phyloP scores from a whole-genome alignment of 2,888 invertebrate species.

The Tipula lateralis region DNA sequence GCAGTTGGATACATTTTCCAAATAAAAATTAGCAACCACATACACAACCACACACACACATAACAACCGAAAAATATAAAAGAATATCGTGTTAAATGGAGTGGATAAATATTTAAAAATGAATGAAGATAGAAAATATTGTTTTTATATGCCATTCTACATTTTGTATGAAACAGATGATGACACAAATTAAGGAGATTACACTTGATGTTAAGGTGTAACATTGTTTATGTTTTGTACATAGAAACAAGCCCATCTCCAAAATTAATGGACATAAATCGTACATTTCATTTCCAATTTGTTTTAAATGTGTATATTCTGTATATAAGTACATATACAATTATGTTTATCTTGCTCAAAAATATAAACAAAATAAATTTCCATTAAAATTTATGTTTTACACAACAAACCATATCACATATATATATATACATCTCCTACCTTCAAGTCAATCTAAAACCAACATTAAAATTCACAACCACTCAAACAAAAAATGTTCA shows the following conservation, averaged over 20 bases:
- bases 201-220: background rate
- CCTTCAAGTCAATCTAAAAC: background rate
- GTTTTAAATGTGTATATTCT: background rate
- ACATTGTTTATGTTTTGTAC: background rate
- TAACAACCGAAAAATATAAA: background rate
- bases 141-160: background rate
- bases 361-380: too few relatives aligned
- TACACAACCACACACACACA: background rate
- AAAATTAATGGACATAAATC: background rate
- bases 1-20: background rate
- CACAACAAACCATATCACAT: background rate
- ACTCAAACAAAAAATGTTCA: background rate
- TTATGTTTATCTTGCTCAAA: too few relatives aligned
- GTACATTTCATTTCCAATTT: background rate
- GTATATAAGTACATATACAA: too few relatives aligned
- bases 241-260: background rate
- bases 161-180: background rate
- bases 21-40: background rate
- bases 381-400: too few relatives aligned
- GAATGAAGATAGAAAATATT: conserved; percentile 7
- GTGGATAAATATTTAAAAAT: conserved; percentile 1
- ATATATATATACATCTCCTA: background rate
- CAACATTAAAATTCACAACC: background rate
- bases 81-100: background rate
- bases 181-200: background rate